Evolutionary conservation across 2,113 vertebrate genomes (phyloP).

Genomic region (Paradisaea rubra): DNA sequence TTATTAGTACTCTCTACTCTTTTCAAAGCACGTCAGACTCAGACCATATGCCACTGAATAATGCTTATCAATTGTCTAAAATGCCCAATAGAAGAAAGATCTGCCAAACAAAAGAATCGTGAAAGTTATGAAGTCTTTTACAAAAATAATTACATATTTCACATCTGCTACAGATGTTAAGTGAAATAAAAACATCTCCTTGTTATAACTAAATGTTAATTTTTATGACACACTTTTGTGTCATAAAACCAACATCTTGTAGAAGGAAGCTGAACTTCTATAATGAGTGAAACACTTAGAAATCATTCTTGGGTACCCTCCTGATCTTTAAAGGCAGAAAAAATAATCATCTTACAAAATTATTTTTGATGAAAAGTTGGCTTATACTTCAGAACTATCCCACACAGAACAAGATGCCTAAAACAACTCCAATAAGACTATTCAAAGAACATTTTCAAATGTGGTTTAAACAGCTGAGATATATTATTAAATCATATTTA

Average conservation of each 20-base stretch:
- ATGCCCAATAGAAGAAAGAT: constrained; percentile 71
- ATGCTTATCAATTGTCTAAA: constrained; percentile 75
- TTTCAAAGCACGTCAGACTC: constrained; percentile 82
- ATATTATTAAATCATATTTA: neutral
- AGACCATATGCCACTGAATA: constrained; percentile 83
- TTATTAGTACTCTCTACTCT: constrained; percentile 79
- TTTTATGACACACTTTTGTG: constrained; percentile 62
- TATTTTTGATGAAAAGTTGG: neutral
- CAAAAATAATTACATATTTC: constrained; percentile 68
- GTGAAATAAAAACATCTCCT: constrained; percentile 68
- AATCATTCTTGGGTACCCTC: constrained; percentile 1
- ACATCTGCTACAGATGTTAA: constrained; percentile 75
- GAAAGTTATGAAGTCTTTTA: constrained; percentile 69
- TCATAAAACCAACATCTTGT: constrained; percentile 54
- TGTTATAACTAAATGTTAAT: constrained; percentile 67
- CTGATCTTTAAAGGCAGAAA: neutral
- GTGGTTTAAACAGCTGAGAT: neutral
- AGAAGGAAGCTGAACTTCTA: constrained; percentile 35
- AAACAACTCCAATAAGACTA: neutral
- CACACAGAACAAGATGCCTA: neutral
- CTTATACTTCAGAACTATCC: neutral
- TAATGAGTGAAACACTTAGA: constrained; percentile 20
- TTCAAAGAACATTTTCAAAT: neutral
- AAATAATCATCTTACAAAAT: neutral
- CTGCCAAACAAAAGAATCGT: constrained; percentile 65